Base-by-base conservation (phyloP, 2,113 vertebrate genomes). In the Rhea americana region DNA sequence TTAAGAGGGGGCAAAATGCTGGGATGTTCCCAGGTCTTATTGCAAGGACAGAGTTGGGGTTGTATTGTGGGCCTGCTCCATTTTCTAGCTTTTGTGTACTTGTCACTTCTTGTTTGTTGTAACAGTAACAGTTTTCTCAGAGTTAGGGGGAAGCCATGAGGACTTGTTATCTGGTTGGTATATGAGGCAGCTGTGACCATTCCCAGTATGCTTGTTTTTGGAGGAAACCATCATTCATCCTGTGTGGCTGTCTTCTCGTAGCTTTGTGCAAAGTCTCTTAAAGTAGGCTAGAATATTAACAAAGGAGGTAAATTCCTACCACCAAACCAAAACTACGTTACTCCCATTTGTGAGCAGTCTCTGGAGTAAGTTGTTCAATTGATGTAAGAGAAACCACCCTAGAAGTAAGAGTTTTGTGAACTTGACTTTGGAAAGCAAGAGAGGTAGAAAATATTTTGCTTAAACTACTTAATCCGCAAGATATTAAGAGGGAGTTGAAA, bases 1-100 rank as follows among this genome's bases (percentile, higher is more conserved):
- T 71, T 80, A n/a, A 2, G 16, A 78, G 59, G 56, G 55, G 7
- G 14, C 37, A 47, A 78, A 83, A 5, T 9, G 16, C 41, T 13
- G 21, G 37, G 21, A 58, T 55, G 11, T 83, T 78, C 35, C 61
- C 39, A 32, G 37, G 35, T 74, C 80, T n/a, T 41, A 9, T 61
- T 43, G 70, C 51, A 25, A 0, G 3, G 76, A 6, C 26, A 55
- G 32, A 76, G 50, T 35, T 76, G 30, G 47, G 12, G 9, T 63
- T 4, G 0, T 81, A 13, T 13, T 0, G 0, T 48, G 18, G 62
- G 61, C 28, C 39, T 9, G 35, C 37, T 75, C 10, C 7, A 1
- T 67, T 85, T 62, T 59, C 39, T 94, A 65, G 13, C 4, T 79
- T 86, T 77, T 75, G 30, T 74, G 18, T 63, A 5, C 73, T 71